These are phyloP conservation scores for Etia nguti DNA, from an alignment of 2,113 vertebrate genomes.

Conservation along the genomic window DNA sequence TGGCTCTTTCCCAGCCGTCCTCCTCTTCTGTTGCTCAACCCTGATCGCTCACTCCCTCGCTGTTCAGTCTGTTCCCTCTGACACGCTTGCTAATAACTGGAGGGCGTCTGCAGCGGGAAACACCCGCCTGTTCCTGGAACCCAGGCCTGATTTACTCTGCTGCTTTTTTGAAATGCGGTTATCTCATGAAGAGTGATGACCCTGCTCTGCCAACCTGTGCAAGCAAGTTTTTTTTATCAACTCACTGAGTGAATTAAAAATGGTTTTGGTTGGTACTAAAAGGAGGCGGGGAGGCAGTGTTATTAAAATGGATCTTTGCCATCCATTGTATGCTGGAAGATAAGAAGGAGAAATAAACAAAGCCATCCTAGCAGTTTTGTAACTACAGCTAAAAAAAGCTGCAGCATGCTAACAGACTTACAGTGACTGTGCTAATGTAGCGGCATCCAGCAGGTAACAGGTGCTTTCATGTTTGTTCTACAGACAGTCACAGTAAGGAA, in stretches of 20 bases:
- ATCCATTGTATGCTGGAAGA: background rate
- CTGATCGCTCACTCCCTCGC: background rate
- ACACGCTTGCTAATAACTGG: background rate
- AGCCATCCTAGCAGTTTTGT: background rate
- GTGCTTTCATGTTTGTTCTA: background rate
- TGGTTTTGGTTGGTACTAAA: background rate
- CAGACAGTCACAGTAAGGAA: background rate
- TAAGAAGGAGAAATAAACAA: background rate
- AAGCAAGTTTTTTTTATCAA: background rate
- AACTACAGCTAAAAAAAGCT: background rate
- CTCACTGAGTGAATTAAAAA: background rate
- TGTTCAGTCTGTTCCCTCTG: background rate
- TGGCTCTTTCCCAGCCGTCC: background rate
- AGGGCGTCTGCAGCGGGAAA: background rate
- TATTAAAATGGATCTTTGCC: background rate
- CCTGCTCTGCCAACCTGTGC: background rate
- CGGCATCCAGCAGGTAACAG: background rate
- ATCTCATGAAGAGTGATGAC: background rate
- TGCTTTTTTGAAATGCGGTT: background rate
- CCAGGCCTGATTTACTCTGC: background rate
- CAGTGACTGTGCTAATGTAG: background rate
- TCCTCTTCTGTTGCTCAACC: conserved; percentile 24
- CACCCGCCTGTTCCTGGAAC: conserved; percentile 20
- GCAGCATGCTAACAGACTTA: background rate
- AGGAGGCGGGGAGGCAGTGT: background rate